These are phyloP conservation scores for Pelochelys cantorii DNA, from an alignment of 2,797 vertebrate genomes.

Conservation along the genomic window DNA sequence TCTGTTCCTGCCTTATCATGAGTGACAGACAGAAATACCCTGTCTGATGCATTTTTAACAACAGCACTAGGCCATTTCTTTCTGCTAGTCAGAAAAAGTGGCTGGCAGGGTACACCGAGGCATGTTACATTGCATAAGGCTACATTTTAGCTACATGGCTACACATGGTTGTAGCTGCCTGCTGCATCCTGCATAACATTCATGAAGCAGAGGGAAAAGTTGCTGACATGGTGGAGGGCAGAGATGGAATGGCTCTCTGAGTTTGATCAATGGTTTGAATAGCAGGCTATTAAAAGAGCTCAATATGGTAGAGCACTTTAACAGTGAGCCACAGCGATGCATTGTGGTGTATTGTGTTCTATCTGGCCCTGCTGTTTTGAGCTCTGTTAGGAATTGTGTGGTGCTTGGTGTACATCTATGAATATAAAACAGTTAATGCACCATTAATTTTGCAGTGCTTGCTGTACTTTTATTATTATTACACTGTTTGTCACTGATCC, in stretches of 20 bases:
- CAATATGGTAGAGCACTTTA: background rate
- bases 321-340: background rate
- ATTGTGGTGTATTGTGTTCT: background rate
- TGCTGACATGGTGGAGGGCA: background rate
- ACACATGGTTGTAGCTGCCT: background rate
- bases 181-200: background rate
- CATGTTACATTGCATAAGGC: too few relatives aligned
- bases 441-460: background rate
- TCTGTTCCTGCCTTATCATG: too few relatives aligned
- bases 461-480: background rate
- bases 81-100: too few relatives aligned
- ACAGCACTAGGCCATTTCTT: too few relatives aligned
- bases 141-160: too few relatives aligned
- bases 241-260: background rate
- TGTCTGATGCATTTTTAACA: too few relatives aligned
- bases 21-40: too few relatives aligned
- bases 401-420: background rate
- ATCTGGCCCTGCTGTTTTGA: background rate
- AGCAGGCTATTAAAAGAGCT: background rate
- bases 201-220: background rate
- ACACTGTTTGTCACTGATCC: background rate
- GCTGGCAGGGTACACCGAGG: too few relatives aligned
- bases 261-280: background rate
- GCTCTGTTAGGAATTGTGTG: background rate
- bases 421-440: background rate